Percentiles rank a stretch among this genome's conserved stretches.
Conservation (phyloP, 1,140 invertebrate species). For the Hypsibius dujardini region DNA sequence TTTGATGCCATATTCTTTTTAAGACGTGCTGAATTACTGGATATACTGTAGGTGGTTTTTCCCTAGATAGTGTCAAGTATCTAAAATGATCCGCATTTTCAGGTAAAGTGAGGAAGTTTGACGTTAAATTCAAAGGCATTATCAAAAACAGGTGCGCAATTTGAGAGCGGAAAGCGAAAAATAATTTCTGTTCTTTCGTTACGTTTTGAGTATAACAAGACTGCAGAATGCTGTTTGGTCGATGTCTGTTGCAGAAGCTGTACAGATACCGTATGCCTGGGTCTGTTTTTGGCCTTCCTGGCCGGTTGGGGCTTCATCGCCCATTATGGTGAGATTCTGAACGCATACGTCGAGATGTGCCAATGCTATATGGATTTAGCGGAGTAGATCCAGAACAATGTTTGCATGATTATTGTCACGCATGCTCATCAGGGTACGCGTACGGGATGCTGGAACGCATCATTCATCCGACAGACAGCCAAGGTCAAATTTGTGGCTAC, state of each 20-base stretch:
- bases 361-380: not conserved
- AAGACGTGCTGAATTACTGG: too few relatives aligned
- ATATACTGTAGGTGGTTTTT: too few relatives aligned
- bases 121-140: too few relatives aligned
- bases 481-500: conserved; percentile 57
- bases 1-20: too few relatives aligned
- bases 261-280: conserved; percentile 67
- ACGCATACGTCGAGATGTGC: not conserved
- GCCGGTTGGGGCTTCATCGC: conserved; percentile 53
- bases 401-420: not conserved
- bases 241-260: conserved; percentile 41
- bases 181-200: too few relatives aligned
- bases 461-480: conserved; percentile 52
- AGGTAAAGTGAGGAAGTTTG: too few relatives aligned
- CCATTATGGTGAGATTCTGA: conserved; percentile 46
- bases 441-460: conserved; percentile 58
- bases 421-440: conserved; percentile 39
- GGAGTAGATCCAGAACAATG: not conserved
- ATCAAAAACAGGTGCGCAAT: too few relatives aligned
- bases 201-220: too few relatives aligned
- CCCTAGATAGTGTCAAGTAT: too few relatives aligned
- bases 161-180: too few relatives aligned
- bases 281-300: conserved; percentile 62
- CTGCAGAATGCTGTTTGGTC: too few relatives aligned
- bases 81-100: too few relatives aligned